Conservation (phyloP, 2,888 invertebrate species). For the Patella caerulea region DNA sequence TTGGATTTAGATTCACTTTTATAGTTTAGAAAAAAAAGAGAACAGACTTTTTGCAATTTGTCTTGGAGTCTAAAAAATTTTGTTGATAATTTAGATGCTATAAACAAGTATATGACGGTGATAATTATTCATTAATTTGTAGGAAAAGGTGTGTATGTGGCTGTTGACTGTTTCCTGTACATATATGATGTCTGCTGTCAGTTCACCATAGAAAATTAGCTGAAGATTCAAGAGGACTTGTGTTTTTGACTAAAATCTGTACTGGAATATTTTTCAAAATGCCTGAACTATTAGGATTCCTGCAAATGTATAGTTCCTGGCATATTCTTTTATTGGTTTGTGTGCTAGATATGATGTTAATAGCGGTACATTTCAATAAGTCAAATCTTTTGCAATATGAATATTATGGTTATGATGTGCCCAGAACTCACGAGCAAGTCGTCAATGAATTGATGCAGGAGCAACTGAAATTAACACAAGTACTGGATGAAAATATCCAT, state of each 20-base stretch:
- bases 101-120: not conserved
- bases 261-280: conserved; percentile 7
- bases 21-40: no score
- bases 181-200: no score
- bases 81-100: not conserved
- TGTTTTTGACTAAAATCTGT: not conserved
- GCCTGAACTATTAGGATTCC: conserved; percentile 23
- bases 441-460: not conserved
- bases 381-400: not conserved
- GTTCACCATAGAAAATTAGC: not conserved
- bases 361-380: conserved; percentile 18
- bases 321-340: conserved; percentile 25
- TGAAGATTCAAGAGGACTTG: not conserved
- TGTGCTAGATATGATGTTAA: conserved; percentile 24
- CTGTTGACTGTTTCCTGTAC: not conserved
- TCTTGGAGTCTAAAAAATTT: no score
- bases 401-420: not conserved
- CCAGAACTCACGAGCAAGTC: not conserved
- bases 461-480: not conserved
- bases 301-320: conserved; percentile 24
- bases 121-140: not conserved
- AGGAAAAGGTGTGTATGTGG: not conserved
- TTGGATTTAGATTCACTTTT: no score
- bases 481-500: not conserved
- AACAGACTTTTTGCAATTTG: no score